These are phyloP conservation scores for Isurus oxyrinchus DNA, from an alignment of 2,113 vertebrate genomes.

Conservation along the genomic window DNA sequence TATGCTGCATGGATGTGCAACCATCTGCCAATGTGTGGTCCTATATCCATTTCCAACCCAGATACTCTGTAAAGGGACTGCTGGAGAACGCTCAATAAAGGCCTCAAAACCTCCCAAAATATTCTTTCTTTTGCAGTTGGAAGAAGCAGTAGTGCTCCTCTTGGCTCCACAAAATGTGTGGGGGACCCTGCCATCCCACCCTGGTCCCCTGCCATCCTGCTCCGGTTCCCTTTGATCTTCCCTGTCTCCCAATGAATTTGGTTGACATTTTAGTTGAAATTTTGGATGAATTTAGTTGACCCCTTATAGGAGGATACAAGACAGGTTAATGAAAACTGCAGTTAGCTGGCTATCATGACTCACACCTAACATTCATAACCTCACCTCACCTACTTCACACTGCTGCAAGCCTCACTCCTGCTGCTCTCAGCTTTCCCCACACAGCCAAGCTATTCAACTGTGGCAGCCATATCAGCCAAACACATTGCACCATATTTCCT, in stretches of 20 bases:
- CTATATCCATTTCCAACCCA: neutral
- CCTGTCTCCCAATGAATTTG: neutral
- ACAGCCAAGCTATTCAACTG: no score
- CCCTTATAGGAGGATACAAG: neutral
- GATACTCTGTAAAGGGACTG: neutral
- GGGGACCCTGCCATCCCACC: neutral
- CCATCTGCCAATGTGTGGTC: neutral
- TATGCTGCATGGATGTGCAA: neutral
- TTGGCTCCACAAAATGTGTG: neutral
- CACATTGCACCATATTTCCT: no score
- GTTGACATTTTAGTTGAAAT: no score
- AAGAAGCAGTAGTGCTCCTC: neutral
- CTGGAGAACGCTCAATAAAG: neutral
- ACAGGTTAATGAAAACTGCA: no score
- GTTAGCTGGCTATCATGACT: no score
- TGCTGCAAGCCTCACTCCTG: no score
- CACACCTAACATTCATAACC: no score
- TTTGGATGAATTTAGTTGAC: neutral
- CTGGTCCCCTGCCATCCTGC: neutral
- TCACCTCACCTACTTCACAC: no score
- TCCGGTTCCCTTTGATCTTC: neutral
- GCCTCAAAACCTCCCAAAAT: no score
- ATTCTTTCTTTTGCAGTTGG: neutral
- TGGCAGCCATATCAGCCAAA: no score
- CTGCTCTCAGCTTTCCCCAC: no score